phyloP scores from a whole-genome alignment of 2,888 invertebrate species.

The Leucania comma region DNA sequence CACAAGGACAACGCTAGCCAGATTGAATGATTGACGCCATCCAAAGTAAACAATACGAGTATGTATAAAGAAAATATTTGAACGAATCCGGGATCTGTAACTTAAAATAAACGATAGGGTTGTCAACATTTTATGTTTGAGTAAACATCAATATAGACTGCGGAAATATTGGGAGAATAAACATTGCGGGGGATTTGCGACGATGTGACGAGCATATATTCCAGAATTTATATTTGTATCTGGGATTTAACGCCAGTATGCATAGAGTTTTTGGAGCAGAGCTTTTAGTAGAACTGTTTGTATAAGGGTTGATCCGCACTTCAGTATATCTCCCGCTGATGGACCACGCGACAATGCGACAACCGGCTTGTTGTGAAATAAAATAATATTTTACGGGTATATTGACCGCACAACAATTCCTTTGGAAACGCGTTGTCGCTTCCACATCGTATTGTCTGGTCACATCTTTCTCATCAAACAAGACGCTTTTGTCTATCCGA shows the following conservation, averaged over 20 bases:
- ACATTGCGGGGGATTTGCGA: slow-evolving; percentile 19
- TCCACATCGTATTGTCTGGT: neutral
- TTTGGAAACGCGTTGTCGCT: neutral
- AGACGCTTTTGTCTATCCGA: neutral
- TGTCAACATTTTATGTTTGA: slow-evolving; percentile 51
- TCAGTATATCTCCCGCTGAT: neutral
- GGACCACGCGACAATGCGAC: neutral
- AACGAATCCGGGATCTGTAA: slow-evolving; percentile 30
- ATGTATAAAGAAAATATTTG: slow-evolving; percentile 31
- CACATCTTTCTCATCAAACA: neutral
- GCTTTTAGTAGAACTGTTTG: neutral
- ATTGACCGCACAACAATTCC: too few relatives aligned
- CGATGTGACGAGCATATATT: slow-evolving; percentile 9
- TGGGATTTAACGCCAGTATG: neutral
- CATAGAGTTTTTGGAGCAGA: neutral
- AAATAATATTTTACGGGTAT: too few relatives aligned
- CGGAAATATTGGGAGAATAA: slow-evolving; percentile 44
- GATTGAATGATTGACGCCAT: slow-evolving; percentile 11
- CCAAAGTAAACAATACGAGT: slow-evolving; percentile 5
- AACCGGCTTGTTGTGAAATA: too few relatives aligned
- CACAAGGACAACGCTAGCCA: too few relatives aligned
- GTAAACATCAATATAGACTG: slow-evolving; percentile 44
- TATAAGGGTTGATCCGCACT: neutral
- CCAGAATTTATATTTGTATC: slow-evolving; percentile 14
- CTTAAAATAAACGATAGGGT: slow-evolving; percentile 40